Evolutionary conservation across 2,113 vertebrate genomes (phyloP).

Genomic region (Gambusia holbrooki): DNA sequence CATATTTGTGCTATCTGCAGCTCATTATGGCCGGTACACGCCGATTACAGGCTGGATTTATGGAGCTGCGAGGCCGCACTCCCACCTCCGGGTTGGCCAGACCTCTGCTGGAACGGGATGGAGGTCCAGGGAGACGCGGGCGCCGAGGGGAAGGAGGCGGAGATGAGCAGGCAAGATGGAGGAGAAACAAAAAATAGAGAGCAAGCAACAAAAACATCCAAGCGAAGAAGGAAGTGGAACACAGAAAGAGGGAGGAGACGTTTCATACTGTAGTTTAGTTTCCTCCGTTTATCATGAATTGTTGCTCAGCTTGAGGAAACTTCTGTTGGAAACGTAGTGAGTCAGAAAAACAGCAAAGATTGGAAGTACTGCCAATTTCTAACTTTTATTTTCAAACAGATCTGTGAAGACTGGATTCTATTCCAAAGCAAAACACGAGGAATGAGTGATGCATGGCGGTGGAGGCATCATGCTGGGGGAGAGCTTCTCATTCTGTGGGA

Average conservation of each 20-base stretch:
- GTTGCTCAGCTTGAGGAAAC: too few species aligned
- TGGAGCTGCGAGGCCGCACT: constrained; percentile 54
- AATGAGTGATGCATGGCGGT: too few species aligned
- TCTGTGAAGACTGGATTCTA: too few species aligned
- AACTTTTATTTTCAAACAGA: too few species aligned
- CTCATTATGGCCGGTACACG: constrained; percentile 67
- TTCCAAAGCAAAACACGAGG: too few species aligned
- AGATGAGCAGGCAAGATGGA: background rate
- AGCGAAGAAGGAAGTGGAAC: background rate
- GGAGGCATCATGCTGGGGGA: too few species aligned
- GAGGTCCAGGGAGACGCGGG: constrained; percentile 33
- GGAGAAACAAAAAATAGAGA: background rate
- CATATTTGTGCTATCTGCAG: constrained; percentile 70
- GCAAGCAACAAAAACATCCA: background rate
- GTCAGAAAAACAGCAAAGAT: too few species aligned
- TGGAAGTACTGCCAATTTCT: too few species aligned
- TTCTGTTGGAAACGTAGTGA: too few species aligned
- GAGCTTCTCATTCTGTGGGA: too few species aligned
- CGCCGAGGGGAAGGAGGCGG: constrained; percentile 5
- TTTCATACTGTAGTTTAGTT: background rate
- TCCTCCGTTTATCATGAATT: too few species aligned
- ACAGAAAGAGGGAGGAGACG: background rate
- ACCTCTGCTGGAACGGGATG: constrained; percentile 39
- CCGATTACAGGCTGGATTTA: constrained; percentile 74
- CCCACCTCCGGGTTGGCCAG: constrained; percentile 40